phyloP scores from a whole-genome alignment of 2,888 invertebrate genomes.

The Callosobruchus maculatus region DNA sequence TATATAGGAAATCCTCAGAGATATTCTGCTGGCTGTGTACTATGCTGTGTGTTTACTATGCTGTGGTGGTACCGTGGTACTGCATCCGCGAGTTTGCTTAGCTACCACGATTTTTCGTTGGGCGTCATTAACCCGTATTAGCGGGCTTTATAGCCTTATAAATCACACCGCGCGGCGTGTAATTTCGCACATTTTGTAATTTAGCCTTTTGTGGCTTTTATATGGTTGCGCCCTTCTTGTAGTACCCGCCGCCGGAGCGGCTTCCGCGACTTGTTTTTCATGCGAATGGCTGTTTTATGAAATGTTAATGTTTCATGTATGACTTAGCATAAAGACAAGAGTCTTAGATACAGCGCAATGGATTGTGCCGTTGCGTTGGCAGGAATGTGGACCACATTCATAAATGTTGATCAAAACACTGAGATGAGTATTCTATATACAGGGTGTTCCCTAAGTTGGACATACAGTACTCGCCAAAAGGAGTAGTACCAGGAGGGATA shows the following conservation, averaged over 20 bases:
- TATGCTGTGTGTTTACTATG: too few species aligned
- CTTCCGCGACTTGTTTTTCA: not conserved
- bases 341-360: not conserved
- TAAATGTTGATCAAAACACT: too few species aligned
- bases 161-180: not conserved
- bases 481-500: too few species aligned
- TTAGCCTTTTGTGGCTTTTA: not conserved
- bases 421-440: too few species aligned
- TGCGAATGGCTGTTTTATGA: not conserved
- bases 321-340: not conserved
- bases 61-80: too few species aligned
- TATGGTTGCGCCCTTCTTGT: not conserved
- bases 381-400: too few species aligned
- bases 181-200: not conserved
- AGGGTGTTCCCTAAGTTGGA: too few species aligned
- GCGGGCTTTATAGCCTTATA: not conserved
- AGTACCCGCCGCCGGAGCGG: not conserved
- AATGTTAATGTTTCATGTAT: not conserved
- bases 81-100: not conserved
- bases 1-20: too few species aligned
- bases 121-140: not conserved
- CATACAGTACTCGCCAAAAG: too few species aligned
- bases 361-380: too few species aligned
- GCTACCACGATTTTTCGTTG: not conserved
- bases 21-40: too few species aligned